Evolutionary conservation across 2,113 vertebrate species (phyloP).

Genomic region (Pelvicachromis taeniatus): DNA sequence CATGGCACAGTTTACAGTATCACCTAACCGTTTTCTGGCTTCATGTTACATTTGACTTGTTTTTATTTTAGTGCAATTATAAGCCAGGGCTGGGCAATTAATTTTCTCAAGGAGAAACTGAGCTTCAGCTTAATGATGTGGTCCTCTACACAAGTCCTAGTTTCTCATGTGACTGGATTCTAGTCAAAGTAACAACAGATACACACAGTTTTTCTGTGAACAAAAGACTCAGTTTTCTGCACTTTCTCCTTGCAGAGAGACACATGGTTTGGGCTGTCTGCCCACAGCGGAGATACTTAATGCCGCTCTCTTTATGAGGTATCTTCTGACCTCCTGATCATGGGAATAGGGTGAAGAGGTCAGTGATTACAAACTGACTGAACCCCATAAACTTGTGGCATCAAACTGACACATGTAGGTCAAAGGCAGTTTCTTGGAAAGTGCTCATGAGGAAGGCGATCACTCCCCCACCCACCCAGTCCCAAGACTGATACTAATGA

Average conservation of each 20-base stretch:
- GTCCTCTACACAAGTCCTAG: background rate
- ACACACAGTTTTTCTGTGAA: background rate
- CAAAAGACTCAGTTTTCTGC: conserved; percentile 17
- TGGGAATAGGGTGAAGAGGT: background rate
- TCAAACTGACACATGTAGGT: background rate
- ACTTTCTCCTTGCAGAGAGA: background rate
- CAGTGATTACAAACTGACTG: background rate
- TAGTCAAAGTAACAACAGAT: background rate
- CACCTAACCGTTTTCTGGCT: background rate
- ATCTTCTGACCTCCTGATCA: background rate
- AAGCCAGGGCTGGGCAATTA: background rate
- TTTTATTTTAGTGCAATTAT: background rate
- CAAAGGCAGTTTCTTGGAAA: background rate
- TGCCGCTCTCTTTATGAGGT: background rate
- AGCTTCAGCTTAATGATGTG: background rate
- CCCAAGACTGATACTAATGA: background rate
- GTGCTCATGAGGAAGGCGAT: background rate
- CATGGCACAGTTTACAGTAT: background rate
- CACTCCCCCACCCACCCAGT: accelerated
- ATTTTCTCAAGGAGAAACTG: background rate
- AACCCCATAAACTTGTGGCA: background rate
- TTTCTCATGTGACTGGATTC: background rate
- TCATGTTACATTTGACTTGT: background rate
- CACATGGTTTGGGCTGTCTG: background rate
- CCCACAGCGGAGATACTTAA: background rate